phyloP scores from a whole-genome alignment of 2,888 invertebrate species.

The Tyria jacobaeae region DNA sequence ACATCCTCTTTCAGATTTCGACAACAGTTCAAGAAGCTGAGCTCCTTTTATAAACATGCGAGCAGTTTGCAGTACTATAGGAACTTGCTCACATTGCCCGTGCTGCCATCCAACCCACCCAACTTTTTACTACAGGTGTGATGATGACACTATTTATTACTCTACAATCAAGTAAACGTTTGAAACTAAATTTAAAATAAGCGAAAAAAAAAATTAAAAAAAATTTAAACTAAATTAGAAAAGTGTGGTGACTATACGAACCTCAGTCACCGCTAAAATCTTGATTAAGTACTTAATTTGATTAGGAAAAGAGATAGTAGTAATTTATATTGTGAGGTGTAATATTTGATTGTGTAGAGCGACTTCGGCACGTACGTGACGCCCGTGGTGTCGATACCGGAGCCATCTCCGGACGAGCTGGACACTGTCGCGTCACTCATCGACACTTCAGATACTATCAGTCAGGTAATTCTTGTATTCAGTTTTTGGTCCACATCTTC shows the following conservation, averaged over 20 bases:
- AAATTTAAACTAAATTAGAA: too few relatives aligned
- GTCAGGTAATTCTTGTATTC: slow-evolving; percentile 61
- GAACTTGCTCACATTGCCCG: slow-evolving; percentile 96
- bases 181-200: too few relatives aligned
- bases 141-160: not conserved
- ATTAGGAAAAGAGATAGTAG: too few relatives aligned
- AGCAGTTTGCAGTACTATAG: slow-evolving; percentile 99
- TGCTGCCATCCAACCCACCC: slow-evolving; percentile 96
- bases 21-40: slow-evolving; percentile 95
- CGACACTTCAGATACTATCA: slow-evolving; percentile 89
- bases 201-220: too few relatives aligned
- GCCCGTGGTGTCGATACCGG: slow-evolving; percentile 95
- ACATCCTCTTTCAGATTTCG: slow-evolving; percentile 88
- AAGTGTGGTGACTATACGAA: too few relatives aligned
- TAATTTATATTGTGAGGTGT: not conserved
- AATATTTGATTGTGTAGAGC: slow-evolving; percentile 73
- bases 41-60: slow-evolving; percentile 96
- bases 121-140: slow-evolving; percentile 93
- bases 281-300: too few relatives aligned
- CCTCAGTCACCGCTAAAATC: too few relatives aligned
- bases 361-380: slow-evolving; percentile 97
- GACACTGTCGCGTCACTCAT: slow-evolving; percentile 88
- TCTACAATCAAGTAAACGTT: too few relatives aligned
- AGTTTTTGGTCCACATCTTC: not conserved
- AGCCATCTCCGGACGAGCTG: slow-evolving; percentile 88